Conservation (phyloP, 2,113 vertebrate genomes). For the Forbesichthys agassizii region DNA sequence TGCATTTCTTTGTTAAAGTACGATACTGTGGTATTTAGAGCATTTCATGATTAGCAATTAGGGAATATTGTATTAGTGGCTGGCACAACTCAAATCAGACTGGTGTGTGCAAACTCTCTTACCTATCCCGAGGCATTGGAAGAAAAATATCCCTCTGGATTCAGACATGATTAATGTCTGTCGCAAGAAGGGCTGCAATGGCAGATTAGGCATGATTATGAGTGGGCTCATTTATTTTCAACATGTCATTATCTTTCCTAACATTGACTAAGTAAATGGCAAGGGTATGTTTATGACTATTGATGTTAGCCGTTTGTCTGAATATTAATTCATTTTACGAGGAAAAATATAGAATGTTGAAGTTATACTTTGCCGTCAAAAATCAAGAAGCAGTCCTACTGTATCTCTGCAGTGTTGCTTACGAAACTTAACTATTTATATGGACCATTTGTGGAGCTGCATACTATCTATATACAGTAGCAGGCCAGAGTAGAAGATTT, state of each 20-base stretch:
- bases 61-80: conserved; percentile 55
- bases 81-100: conserved; percentile 49
- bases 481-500: no score
- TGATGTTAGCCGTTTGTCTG: conserved; percentile 41
- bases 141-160: conserved; percentile 65
- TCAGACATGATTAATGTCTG: conserved; percentile 73
- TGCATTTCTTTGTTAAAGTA: not conserved
- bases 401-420: no score
- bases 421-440: no score
- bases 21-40: conserved; percentile 35
- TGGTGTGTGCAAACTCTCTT: conserved; percentile 53
- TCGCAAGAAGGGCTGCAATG: conserved; percentile 67
- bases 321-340: conserved; percentile 45
- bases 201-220: conserved; percentile 75
- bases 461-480: no score
- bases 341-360: conserved; percentile 8
- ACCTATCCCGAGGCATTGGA: conserved; percentile 57
- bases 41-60: conserved; percentile 70
- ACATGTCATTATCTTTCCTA: conserved; percentile 76
- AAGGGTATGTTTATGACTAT: conserved; percentile 46
- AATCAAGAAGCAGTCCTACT: no score
- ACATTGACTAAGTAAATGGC: conserved; percentile 68
- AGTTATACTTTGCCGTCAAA: no score
- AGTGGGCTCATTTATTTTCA: conserved; percentile 75
- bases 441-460: no score